Conservation (phyloP, 1,140 invertebrate species). For the Thalassaphorura encarpata region DNA sequence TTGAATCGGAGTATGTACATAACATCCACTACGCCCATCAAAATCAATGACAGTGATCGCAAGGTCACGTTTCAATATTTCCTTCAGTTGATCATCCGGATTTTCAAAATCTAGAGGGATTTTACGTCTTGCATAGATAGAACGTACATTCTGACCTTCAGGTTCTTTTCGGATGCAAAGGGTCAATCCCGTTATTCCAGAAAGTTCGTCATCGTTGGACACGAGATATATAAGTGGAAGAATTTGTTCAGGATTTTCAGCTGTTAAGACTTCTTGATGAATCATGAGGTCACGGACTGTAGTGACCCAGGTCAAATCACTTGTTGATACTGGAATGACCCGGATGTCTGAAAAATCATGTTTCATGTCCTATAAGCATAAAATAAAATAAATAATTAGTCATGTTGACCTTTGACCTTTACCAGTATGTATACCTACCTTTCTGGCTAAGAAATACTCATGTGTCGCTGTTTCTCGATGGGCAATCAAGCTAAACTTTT, state of each 20-base stretch:
- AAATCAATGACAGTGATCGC: conserved; percentile 67
- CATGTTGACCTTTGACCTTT: background rate
- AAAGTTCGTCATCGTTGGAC: background rate
- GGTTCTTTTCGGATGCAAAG: conserved; percentile 1
- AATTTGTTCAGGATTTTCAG: too few species aligned
- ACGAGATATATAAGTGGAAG: background rate
- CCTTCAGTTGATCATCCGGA: background rate
- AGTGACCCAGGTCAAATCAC: background rate
- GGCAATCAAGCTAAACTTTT: background rate
- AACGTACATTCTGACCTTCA: background rate
- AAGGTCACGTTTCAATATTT: conserved; percentile 52
- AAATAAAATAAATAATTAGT: background rate
- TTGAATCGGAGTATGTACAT: conserved; percentile 51
- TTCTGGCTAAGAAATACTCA: background rate
- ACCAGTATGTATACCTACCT: background rate
- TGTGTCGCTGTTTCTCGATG: background rate
- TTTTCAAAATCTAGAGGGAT: background rate
- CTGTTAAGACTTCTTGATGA: background rate
- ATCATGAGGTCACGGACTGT: background rate
- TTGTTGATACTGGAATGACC: background rate
- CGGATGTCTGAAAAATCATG: background rate
- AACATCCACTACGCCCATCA: conserved; percentile 63
- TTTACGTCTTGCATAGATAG: background rate
- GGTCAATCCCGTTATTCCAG: background rate
- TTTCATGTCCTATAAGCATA: background rate